These are phyloP conservation scores for Carabus problematicus DNA, from an alignment of 2,888 invertebrate genomes.

Conservation along the genomic window DNA sequence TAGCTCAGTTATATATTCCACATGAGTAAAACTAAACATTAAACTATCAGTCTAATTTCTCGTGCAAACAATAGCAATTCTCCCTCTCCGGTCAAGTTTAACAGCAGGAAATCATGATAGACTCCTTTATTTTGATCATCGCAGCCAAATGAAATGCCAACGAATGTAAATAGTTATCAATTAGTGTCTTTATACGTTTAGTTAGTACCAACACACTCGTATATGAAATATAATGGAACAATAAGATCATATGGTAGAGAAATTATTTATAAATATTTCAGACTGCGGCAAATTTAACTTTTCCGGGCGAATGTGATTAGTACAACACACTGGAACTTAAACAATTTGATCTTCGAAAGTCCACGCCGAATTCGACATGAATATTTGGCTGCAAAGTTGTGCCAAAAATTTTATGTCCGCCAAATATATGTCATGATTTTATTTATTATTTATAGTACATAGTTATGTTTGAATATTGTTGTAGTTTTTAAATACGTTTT, in stretches of 20 bases:
- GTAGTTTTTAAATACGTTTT: too few relatives aligned
- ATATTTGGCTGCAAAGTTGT: conserved; percentile 35
- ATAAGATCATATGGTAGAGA: too few relatives aligned
- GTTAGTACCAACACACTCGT: too few relatives aligned
- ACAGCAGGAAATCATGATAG: conserved; percentile 21
- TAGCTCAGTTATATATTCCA: too few relatives aligned
- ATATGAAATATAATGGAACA: too few relatives aligned
- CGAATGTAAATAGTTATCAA: conserved; percentile 9
- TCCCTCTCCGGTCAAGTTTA: conserved; percentile 26
- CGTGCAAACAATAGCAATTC: neutral
- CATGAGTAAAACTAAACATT: neutral
- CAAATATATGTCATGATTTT: conserved; percentile 8
- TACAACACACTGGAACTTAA: conserved; percentile 16
- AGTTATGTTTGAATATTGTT: too few relatives aligned
- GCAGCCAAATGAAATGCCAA: neutral
- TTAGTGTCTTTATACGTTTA: neutral
- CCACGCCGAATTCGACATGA: conserved; percentile 34
- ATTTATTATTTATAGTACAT: conserved; percentile 2
- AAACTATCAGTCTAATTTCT: neutral
- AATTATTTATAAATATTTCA: too few relatives aligned
- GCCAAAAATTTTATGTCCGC: conserved; percentile 33
- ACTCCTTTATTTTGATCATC: conserved; percentile 6
- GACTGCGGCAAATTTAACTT: too few relatives aligned
- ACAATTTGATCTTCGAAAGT: conserved; percentile 36
- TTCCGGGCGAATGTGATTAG: neutral